Conservation (phyloP, 2,113 vertebrate genomes). For the Gadus chalcogrammus region DNA sequence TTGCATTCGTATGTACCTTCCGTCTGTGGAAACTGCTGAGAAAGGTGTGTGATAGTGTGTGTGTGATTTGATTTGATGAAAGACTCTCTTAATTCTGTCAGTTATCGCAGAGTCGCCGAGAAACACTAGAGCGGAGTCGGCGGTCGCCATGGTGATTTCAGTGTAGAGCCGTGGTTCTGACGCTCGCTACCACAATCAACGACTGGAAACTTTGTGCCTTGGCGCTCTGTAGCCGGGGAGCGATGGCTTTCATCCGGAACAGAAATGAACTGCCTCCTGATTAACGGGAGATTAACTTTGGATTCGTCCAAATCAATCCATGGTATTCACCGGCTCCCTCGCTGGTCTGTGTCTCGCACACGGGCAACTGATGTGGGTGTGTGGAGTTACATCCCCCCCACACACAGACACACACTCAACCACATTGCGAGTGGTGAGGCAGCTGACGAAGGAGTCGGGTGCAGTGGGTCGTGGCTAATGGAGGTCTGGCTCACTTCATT, state of each 20-base stretch:
- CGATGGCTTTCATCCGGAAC: slow-evolving; percentile 1
- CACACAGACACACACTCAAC: slow-evolving; percentile 2
- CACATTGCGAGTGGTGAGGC: slow-evolving; percentile 50
- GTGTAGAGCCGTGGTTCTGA: slow-evolving; percentile 21
- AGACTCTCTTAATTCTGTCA: not conserved
- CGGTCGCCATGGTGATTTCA: slow-evolving; percentile 22
- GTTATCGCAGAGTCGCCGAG: slow-evolving; percentile 10
- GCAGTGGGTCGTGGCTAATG: slow-evolving; percentile 45
- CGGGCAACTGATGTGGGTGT: not conserved
- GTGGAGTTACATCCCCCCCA: not conserved
- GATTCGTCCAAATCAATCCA: slow-evolving; percentile 53
- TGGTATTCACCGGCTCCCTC: slow-evolving; percentile 26
- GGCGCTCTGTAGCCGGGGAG: not conserved
- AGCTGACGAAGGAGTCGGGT: slow-evolving; percentile 63
- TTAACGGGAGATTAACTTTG: slow-evolving; percentile 65
- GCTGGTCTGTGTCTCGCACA: not conserved
- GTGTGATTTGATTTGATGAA: not conserved
- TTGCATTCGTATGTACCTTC: not conserved
- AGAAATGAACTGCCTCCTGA: slow-evolving; percentile 36
- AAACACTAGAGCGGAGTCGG: slow-evolving; percentile 15
- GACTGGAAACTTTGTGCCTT: slow-evolving; percentile 35
- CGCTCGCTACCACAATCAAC: slow-evolving; percentile 25
- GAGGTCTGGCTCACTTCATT: slow-evolving; percentile 68
- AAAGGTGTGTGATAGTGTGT: not conserved
- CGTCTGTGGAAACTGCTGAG: not conserved